Evolutionary conservation across 2,888 invertebrate genomes (phyloP).

Genomic region (Lucinisca nassula): DNA sequence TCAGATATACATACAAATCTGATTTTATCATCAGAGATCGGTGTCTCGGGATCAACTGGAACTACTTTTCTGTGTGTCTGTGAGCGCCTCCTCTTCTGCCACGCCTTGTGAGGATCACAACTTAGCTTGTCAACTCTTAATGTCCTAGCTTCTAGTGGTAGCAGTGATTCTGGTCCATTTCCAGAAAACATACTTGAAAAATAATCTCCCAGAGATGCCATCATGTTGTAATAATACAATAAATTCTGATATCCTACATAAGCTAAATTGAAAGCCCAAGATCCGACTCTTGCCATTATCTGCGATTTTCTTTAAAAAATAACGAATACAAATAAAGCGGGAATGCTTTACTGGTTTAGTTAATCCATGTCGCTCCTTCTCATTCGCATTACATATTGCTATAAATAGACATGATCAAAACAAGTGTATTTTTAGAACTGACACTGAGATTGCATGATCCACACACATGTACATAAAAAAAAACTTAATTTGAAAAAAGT

Average conservation of each 20-base stretch:
- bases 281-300: too few relatives aligned
- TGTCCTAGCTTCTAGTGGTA: neutral
- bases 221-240: neutral
- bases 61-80: conserved; percentile 66
- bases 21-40: conserved; percentile 86
- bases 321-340: too few relatives aligned
- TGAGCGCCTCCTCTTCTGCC: conserved; percentile 52
- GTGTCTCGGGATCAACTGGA: conserved; percentile 69
- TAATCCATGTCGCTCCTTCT: too few relatives aligned
- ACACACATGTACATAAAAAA: too few relatives aligned
- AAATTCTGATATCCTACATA: neutral
- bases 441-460: too few relatives aligned
- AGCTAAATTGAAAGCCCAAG: neutral
- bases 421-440: too few relatives aligned
- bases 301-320: too few relatives aligned
- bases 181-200: neutral
- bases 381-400: too few relatives aligned
- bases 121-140: conserved; percentile 46
- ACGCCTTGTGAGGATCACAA: conserved; percentile 63
- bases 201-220: neutral
- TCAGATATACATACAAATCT: conserved; percentile 96
- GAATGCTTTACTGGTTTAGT: too few relatives aligned
- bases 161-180: neutral
- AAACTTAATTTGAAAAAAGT: too few relatives aligned
- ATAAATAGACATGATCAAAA: too few relatives aligned